Conservation (phyloP, 2,113 vertebrate genomes). For the Chinchilla lanigera region DNA sequence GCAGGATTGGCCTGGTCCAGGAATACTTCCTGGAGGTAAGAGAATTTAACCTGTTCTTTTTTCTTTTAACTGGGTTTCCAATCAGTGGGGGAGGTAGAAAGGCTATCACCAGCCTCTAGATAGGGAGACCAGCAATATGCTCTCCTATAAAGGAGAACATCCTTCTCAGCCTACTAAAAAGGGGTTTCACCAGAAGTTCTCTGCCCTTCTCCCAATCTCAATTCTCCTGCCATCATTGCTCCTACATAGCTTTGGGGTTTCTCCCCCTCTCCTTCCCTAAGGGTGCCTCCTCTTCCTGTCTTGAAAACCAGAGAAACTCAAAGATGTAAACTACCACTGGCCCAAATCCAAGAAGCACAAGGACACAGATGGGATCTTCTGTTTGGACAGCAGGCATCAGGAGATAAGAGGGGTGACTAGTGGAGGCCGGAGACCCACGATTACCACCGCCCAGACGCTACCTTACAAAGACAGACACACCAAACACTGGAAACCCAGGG, state of each 20-base stretch:
- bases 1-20: not conserved
- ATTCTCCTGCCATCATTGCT: not conserved
- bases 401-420: not conserved
- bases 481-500: not conserved
- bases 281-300: not conserved
- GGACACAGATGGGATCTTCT: not conserved
- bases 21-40: not conserved
- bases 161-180: rapidly evolving
- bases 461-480: not conserved
- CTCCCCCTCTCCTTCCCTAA: not conserved
- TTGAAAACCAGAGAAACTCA: not conserved
- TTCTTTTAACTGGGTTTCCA: not conserved
- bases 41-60: not conserved
- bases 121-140: not conserved
- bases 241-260: not conserved
- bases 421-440: not conserved
- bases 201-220: no score
- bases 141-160: not conserved
- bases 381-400: not conserved
- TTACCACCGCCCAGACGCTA: rapidly evolving
- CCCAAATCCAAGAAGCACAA: not conserved
- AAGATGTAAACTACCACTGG: not conserved
- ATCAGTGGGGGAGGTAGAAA: not conserved
- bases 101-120: not conserved
- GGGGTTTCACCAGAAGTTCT: not conserved